Percentiles rank a stretch among this genome's conserved stretches.
These are phyloP conservation scores for Athalia rosae DNA, from an alignment of 2,888 invertebrate species.

Conservation along the genomic window DNA sequence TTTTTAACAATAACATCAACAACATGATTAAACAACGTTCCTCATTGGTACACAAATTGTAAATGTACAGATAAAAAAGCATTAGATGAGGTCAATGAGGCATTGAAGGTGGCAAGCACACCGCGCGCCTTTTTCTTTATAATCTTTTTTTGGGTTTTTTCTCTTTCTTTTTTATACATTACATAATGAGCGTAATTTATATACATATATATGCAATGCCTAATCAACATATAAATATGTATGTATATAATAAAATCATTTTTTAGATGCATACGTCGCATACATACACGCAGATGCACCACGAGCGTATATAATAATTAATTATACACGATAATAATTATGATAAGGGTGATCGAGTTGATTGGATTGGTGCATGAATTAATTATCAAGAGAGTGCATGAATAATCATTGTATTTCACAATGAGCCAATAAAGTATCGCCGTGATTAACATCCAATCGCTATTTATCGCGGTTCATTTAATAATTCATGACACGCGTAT, in stretches of 20 bases:
- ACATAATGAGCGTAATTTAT: constrained; percentile 44
- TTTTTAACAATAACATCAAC: constrained; percentile 88
- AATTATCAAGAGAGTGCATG: constrained; percentile 70
- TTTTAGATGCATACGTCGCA: constrained; percentile 61
- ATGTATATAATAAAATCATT: constrained; percentile 46
- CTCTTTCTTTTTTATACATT: constrained; percentile 56
- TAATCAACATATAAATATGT: neutral
- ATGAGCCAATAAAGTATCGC: constrained; percentile 42
- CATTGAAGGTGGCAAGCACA: constrained; percentile 71
- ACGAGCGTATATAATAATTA: constrained; percentile 45
- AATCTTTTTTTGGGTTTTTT: constrained; percentile 52
- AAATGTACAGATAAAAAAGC: constrained; percentile 74
- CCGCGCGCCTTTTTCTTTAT: constrained; percentile 64
- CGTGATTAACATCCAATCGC: neutral
- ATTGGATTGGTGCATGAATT: constrained; percentile 70
- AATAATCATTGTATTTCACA: constrained; percentile 51
- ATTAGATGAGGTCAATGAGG: constrained; percentile 74
- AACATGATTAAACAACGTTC: constrained; percentile 78
- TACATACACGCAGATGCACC: constrained; percentile 64
- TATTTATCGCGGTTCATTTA: constrained; percentile 46
- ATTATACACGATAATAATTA: constrained; percentile 47
- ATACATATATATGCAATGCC: constrained; percentile 13
- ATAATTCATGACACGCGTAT: neutral
- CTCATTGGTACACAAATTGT: constrained; percentile 74
- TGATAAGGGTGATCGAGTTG: constrained; percentile 61